phyloP scores from a whole-genome alignment of 2,888 invertebrate species.

The Coelogynopora nodosa region DNA sequence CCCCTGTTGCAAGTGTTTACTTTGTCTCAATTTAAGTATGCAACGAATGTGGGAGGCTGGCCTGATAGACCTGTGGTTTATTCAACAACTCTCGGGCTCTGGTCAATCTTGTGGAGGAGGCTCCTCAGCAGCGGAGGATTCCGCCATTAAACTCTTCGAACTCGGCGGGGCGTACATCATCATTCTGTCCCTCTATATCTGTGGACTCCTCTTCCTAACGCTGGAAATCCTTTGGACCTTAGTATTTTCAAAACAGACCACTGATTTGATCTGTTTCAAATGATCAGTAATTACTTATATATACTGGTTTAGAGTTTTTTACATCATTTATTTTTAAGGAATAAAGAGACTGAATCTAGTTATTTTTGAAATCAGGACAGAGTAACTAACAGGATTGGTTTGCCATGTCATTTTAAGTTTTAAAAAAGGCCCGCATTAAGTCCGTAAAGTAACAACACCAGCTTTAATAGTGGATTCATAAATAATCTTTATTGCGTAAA shows the following conservation, averaged over 20 bases:
- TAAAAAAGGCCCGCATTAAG: no score
- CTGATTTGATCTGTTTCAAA: background rate
- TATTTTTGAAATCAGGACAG: no score
- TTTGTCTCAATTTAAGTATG: background rate
- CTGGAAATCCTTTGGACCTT: background rate
- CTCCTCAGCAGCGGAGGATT: background rate
- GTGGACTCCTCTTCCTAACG: background rate
- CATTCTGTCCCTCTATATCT: background rate
- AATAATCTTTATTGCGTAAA: no score
- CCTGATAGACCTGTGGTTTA: background rate
- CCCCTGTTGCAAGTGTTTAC: no score
- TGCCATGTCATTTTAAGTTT: no score
- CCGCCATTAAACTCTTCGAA: background rate
- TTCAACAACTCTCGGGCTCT: background rate
- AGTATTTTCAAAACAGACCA: background rate
- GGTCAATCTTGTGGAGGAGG: background rate
- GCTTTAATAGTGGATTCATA: no score
- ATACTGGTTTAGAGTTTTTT: no score
- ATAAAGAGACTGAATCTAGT: no score
- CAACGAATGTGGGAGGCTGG: background rate
- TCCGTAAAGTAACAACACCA: no score
- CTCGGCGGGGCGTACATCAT: background rate
- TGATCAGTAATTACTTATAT: no score
- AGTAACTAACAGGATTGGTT: no score
- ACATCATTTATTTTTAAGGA: no score